Base-by-base conservation (phyloP, 2,888 invertebrate genomes). In the Ochropleura leucogaster region DNA sequence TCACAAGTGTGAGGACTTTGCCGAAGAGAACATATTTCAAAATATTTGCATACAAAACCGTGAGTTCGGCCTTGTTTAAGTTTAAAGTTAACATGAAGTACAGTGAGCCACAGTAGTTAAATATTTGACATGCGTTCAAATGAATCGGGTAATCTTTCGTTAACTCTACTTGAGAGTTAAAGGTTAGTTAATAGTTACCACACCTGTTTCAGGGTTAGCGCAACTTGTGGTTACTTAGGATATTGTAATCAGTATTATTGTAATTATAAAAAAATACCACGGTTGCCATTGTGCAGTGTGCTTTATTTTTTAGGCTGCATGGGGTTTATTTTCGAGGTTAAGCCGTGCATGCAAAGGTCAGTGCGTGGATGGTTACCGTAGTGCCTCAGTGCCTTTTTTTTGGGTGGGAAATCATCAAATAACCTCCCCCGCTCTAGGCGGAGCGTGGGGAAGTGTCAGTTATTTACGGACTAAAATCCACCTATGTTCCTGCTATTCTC, bases 41-140 rank as follows among this genome's bases (percentile, higher is more conserved):
- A 59, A 68, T 55, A 46, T 79, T 55, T 20, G 40, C 76, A 47
- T 4, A 70, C 30, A 14, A 30, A 71, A 40, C 60, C 20, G 20
- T 63, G 44, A 30, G 18, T 73, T 51, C 46, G 44, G 16, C 63
- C 40, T 63, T 79, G 76, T 55, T 53, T 20, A 44, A 16, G 12
- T 49, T 44, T 49, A 46, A 44, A 69, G 51, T 79, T 79, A 44
- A 53, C 12, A 77, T 55, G 14, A 60, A 55, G 64, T 68, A 44
- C 55, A 65, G 16, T 72, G 47, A 51, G 20, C 18, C 59, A 65
- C 60, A 44, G 49, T 77, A 51, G 30, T 78, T 72, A 68, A 55
- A 57, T 65, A 83, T 78, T 82, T 78, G 63, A 82, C 57, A 71
- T 67, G 79, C 59, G 44, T 68, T 68, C 40, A 51, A 67, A 82